Conservation (phyloP, 2,888 invertebrate species). For the Ophion obscuratus region DNA sequence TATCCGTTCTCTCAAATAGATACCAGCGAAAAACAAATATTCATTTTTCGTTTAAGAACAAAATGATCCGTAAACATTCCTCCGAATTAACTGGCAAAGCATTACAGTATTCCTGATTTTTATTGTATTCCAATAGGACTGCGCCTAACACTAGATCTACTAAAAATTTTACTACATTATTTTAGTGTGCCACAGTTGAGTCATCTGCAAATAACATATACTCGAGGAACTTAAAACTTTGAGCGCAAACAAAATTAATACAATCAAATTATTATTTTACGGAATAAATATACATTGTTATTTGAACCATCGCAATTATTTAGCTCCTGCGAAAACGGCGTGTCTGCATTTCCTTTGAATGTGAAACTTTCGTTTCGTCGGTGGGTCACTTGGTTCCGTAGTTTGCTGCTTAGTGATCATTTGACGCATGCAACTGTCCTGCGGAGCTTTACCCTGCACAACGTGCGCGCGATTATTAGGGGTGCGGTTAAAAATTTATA, state of each 20-base stretch:
- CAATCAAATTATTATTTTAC: not conserved
- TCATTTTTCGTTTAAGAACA: not conserved
- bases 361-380: too few species aligned
- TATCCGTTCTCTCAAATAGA: not conserved
- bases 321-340: not conserved
- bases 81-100: not conserved
- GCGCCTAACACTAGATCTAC: not conserved
- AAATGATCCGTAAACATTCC: not conserved
- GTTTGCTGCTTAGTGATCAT: too few species aligned
- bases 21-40: not conserved
- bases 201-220: not conserved
- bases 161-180: not conserved
- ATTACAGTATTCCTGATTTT: not conserved
- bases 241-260: not conserved
- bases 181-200: not conserved
- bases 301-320: not conserved
- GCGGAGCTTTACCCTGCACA: too few species aligned
- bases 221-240: not conserved
- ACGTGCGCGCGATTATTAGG: too few species aligned
- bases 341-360: not conserved
- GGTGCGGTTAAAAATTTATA: too few species aligned
- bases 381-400: too few species aligned
- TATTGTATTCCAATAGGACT: not conserved
- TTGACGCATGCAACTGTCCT: too few species aligned
- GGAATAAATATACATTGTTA: not conserved